phyloP scores from a whole-genome alignment of 2,113 vertebrate species.

The Chunga burmeisteri region DNA sequence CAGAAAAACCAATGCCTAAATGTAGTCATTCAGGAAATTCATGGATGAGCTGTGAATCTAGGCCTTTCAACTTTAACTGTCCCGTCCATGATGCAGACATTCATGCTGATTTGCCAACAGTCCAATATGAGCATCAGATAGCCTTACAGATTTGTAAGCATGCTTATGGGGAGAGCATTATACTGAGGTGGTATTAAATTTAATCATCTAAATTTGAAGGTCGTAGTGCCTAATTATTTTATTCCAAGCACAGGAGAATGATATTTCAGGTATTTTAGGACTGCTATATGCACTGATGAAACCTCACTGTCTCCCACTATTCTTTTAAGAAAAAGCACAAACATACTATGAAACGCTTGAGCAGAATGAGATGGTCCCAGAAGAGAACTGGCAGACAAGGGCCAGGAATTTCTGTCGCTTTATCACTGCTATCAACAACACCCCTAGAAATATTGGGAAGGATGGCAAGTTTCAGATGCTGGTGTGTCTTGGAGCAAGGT shows the following conservation, averaged over 20 bases:
- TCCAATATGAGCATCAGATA: background rate
- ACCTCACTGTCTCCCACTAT: background rate
- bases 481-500: conserved; percentile 97
- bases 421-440: conserved; percentile 92
- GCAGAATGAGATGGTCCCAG: conserved; percentile 83
- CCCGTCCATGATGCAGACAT: accelerated
- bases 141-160: background rate
- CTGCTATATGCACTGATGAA: background rate
- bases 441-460: conserved; percentile 95
- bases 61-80: background rate
- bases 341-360: conserved; percentile 92
- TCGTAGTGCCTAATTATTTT: background rate
- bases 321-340: conserved; percentile 92
- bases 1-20: background rate
- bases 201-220: background rate
- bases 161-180: background rate
- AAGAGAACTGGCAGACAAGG: conserved; percentile 94
- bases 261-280: background rate
- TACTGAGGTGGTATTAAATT: background rate
- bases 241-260: background rate
- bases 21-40: background rate
- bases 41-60: background rate
- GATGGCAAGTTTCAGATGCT: conserved; percentile 99
- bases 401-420: conserved; percentile 93
- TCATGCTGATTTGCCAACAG: background rate